Conservation (phyloP, 2,888 invertebrate genomes). For the Shargacucullia verbasci region DNA sequence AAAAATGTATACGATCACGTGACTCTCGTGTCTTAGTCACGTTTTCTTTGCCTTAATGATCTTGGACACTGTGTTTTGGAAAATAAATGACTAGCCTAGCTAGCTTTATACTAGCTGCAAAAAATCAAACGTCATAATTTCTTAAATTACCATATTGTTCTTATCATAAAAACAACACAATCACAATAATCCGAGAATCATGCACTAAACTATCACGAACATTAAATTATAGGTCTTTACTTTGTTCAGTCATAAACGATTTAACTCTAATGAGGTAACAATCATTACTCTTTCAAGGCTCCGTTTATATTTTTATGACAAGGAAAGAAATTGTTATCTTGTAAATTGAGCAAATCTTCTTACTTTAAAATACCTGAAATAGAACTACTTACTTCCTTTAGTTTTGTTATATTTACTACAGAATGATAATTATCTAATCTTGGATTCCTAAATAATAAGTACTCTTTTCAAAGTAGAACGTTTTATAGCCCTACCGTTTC, state of each 20-base stretch:
- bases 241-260: slow-evolving; percentile 17
- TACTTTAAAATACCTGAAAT: not conserved
- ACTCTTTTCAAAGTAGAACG: no score
- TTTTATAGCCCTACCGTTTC: no score
- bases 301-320: slow-evolving; percentile 34
- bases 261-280: slow-evolving; percentile 9
- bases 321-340: slow-evolving; percentile 2
- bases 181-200: slow-evolving; percentile 17
- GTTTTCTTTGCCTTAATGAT: not conserved
- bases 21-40: not conserved
- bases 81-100: not conserved
- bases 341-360: slow-evolving; percentile 22
- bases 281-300: slow-evolving; percentile 14
- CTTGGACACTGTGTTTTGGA: no score
- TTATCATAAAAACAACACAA: slow-evolving; percentile 34
- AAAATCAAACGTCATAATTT: slow-evolving; percentile 6
- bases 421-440: no score
- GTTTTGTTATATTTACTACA: no score
- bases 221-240: slow-evolving; percentile 13
- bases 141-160: not conserved
- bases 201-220: slow-evolving; percentile 17
- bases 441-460: no score
- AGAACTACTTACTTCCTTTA: no score
- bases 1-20: no score
- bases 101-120: not conserved